Percentiles rank a stretch among this genome's conserved stretches.
phyloP scores from a whole-genome alignment of 2,888 invertebrate species.

The Diogma glabrata region DNA sequence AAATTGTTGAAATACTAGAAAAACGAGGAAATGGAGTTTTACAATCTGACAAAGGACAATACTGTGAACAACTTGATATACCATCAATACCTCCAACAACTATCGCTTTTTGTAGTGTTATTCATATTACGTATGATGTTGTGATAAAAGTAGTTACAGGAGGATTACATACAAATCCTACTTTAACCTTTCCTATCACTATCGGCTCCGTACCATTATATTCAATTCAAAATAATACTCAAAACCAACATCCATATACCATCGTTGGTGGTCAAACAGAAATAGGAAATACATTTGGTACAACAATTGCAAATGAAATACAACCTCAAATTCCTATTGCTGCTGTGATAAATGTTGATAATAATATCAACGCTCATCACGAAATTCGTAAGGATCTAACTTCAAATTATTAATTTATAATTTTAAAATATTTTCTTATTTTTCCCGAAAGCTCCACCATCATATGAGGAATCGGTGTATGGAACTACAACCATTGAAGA shows the following conservation, averaged over 20 bases:
- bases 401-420: not conserved
- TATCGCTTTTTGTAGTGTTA: conserved; percentile 30
- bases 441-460: conserved; percentile 36
- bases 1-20: conserved; percentile 28
- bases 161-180: conserved; percentile 28
- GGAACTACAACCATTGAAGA: conserved; percentile 21
- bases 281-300: too few species aligned
- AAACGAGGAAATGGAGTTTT: conserved; percentile 22
- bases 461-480: conserved; percentile 34
- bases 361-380: not conserved
- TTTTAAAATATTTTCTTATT: not conserved
- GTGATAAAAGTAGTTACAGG: conserved; percentile 28
- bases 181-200: conserved; percentile 29
- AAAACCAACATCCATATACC: not conserved
- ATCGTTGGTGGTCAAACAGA: too few species aligned
- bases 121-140: conserved; percentile 31
- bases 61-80: conserved; percentile 27
- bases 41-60: conserved; percentile 21
- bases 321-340: not conserved
- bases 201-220: conserved; percentile 33
- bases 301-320: not conserved
- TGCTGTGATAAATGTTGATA: not conserved
- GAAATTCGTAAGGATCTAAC: conserved; percentile 1
- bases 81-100: conserved; percentile 34
- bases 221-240: not conserved